Base-by-base conservation (phyloP, 2,797 vertebrate species). In the Gambusia yucatana region DNA sequence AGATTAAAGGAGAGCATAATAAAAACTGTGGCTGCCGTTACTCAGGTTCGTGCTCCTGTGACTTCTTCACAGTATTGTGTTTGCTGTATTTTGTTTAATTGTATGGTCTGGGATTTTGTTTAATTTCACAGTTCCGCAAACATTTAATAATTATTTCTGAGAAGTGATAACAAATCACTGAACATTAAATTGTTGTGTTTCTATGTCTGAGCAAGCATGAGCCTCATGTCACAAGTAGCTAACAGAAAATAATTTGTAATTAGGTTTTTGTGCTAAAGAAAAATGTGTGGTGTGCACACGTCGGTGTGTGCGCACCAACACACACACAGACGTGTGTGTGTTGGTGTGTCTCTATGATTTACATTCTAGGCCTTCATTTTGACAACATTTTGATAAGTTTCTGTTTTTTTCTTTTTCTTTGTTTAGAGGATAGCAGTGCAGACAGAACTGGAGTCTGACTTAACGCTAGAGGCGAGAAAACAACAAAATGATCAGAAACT, bases 51-150 rank as follows among this genome's bases (percentile, higher is more conserved):
- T 65, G 81, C 88, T 90, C 79, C 79, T 87, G 74, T 90, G 89
- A 82, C 86, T 84, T 79, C 81, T 81, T 71, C 4, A 39, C 89
- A 80, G 87, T 88, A 85, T 91, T 94, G 91, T 92, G 85, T 90
- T 86, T 78, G 63, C 86, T 82, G 77, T 91, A 88, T 91, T 90
- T 90, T 89, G 93, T 92, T 89, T 94, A 93, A 94, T 95, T 95
- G 92, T 89, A 91, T 90, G 90, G 91, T 91, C 86, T 86, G 84
- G 84, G 88, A 93, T 91, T 93, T 91, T 86, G 91, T 95, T 93
- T 91, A 94, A 93, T 95, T 96, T 95, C 92, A 94, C 93, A 94
- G 91, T 94, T 86, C 92, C 88, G 80, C 93, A 93, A 94, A 93
- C 92, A 89, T 82, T 87, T 82, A 88, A 81, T 90, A 94, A 95